A percentile compares a stretch with the other conserved stretches of the same genome.
phyloP scores from a whole-genome alignment of 2,888 invertebrate genomes.

The Cetonia aurata region DNA sequence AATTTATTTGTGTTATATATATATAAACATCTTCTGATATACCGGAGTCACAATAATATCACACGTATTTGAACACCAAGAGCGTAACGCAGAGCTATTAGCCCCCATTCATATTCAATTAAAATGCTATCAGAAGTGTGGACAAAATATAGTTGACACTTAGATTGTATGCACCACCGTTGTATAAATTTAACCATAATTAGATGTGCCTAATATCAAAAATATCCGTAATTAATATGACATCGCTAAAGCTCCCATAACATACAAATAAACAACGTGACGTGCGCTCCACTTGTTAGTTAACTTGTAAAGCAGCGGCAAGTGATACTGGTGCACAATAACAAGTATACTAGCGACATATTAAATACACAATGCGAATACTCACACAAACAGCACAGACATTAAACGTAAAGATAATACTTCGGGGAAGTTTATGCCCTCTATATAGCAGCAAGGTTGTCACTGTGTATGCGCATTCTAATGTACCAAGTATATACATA shows the following conservation, averaged over 20 bases:
- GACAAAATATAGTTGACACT: too few species aligned
- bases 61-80: too few species aligned
- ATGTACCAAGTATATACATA: neutral
- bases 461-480: neutral
- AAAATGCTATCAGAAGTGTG: too few species aligned
- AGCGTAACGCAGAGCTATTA: too few species aligned
- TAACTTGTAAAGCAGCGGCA: constrained; percentile 7
- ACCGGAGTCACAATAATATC: too few species aligned
- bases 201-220: neutral
- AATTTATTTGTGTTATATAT: too few species aligned
- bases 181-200: constrained; percentile 17
- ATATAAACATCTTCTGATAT: too few species aligned
- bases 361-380: too few species aligned
- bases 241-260: constrained; percentile 7
- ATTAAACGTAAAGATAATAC: constrained; percentile 22
- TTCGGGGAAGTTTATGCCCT: constrained; percentile 16
- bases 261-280: constrained; percentile 18
- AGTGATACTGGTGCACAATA: neutral
- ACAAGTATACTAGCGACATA: constrained; percentile 10
- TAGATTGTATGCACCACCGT: neutral
- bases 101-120: too few species aligned
- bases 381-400: neutral
- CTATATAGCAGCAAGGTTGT: neutral
- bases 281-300: constrained; percentile 7
- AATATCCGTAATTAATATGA: constrained; percentile 15